These are phyloP conservation scores for Ischnus inquisitorius DNA, from an alignment of 2,888 invertebrate genomes.

Conservation along the genomic window DNA sequence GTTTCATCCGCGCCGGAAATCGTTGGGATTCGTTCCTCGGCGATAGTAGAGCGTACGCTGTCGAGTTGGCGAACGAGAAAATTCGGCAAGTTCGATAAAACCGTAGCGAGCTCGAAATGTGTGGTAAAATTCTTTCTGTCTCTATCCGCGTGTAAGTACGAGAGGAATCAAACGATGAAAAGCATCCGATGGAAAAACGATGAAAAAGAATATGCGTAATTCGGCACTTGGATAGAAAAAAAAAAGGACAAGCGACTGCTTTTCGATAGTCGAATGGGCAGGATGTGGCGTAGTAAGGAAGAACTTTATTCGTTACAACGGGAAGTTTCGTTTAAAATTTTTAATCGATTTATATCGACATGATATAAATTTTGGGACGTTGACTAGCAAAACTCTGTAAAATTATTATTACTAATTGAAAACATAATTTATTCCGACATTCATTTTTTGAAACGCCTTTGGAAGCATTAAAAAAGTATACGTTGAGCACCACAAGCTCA, in stretches of 20 bases:
- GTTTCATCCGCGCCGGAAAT: slow-evolving; percentile 53
- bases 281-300: not conserved
- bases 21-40: slow-evolving; percentile 9
- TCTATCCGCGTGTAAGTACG: not conserved
- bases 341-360: no score
- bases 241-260: slow-evolving; percentile 50
- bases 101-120: not conserved
- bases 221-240: no score
- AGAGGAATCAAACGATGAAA: not conserved
- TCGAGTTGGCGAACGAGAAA: not conserved
- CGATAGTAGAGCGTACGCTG: not conserved
- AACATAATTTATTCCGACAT: no score
- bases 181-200: slow-evolving; percentile 7
- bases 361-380: no score
- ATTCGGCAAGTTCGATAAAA: slow-evolving; percentile 35
- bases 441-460: no score
- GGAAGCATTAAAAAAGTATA: no score
- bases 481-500: no score
- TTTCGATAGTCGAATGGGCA: slow-evolving; percentile 34
- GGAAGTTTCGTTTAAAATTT: no score
- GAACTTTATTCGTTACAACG: not conserved
- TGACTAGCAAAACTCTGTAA: no score
- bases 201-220: no score
- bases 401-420: no score
- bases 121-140: not conserved